Percentiles rank a stretch among this genome's conserved stretches.
phyloP scores from a whole-genome alignment of 92 coral and sea anemone genomes.

The Pocillopora meandrina region DNA sequence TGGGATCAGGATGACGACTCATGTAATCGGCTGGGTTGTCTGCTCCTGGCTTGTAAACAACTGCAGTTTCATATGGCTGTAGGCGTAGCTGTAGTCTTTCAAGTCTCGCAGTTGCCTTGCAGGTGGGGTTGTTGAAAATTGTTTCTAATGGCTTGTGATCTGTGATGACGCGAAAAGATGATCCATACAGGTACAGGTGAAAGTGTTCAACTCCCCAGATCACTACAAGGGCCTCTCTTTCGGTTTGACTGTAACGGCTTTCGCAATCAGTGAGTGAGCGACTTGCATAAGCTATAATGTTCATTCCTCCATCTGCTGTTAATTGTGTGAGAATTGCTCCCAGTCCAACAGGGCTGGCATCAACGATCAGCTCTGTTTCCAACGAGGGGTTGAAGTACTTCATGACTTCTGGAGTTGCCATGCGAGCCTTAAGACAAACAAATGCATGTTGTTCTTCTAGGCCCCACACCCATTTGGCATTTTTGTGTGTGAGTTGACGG shows the following conservation, averaged over 20 bases:
- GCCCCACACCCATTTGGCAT: conserved; percentile 41
- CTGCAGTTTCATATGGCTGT: too few relatives aligned
- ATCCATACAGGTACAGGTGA: too few relatives aligned
- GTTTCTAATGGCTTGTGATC: too few relatives aligned
- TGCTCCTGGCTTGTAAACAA: too few relatives aligned
- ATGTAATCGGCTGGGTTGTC: conserved; percentile 59
- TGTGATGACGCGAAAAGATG: too few relatives aligned
- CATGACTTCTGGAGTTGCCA: conserved; percentile 55
- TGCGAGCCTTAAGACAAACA: conserved; percentile 30
- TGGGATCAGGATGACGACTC: conserved; percentile 45
- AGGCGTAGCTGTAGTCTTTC: too few relatives aligned
- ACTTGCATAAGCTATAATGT: conserved; percentile 38
- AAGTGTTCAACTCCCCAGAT: too few relatives aligned
- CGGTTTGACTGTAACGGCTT: conserved; percentile 28
- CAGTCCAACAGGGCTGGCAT: conserved; percentile 46
- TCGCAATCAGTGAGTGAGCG: conserved; percentile 27
- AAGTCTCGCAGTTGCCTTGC: too few relatives aligned
- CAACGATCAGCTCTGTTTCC: conserved; percentile 33
- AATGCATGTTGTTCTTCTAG: conserved; percentile 52
- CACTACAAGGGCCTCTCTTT: too few relatives aligned
- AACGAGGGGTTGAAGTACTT: conserved; percentile 47
- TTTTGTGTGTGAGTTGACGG: conserved; percentile 51
- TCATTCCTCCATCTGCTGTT: conserved; percentile 16
- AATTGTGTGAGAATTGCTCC: conserved; percentile 23
- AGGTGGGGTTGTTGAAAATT: too few relatives aligned